These are phyloP conservation scores for Acanthosoma haemorrhoidale DNA, from an alignment of 2,888 invertebrate genomes.

Conservation along the genomic window DNA sequence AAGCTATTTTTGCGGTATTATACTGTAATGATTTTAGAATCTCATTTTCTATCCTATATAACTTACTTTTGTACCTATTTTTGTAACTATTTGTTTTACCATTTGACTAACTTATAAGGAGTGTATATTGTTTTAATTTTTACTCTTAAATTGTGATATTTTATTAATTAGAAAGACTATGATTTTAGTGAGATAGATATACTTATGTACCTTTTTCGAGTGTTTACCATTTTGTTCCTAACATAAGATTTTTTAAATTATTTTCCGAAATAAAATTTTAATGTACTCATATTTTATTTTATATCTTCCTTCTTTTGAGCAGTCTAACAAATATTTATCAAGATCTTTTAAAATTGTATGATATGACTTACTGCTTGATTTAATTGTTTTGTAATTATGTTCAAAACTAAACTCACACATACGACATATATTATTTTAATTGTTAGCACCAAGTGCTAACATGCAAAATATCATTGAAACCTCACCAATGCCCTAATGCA, in stretches of 20 bases:
- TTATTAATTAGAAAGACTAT: background rate
- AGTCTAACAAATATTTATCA: too few species aligned
- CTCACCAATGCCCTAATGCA: too few species aligned
- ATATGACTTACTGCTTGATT: too few species aligned
- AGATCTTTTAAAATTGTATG: too few species aligned
- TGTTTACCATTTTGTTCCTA: constrained; percentile 1
- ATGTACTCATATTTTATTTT: too few species aligned
- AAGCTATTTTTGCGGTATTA: background rate
- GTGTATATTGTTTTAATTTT: background rate
- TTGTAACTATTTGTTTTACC: background rate
- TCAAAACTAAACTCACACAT: too few species aligned
- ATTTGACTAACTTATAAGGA: background rate
- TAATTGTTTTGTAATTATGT: too few species aligned
- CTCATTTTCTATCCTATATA: constrained; percentile 5
- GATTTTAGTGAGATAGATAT: background rate
- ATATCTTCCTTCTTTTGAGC: too few species aligned
- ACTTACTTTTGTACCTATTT: constrained; percentile 8
- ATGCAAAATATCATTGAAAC: too few species aligned
- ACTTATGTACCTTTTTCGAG: background rate
- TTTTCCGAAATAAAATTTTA: background rate
- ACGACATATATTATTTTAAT: too few species aligned
- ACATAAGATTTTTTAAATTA: background rate
- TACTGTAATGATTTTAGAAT: background rate
- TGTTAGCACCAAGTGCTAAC: too few species aligned
- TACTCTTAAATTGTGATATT: background rate